phyloP scores from a whole-genome alignment of 2,797 vertebrate genomes.

The Notoglanidium macrostoma region DNA sequence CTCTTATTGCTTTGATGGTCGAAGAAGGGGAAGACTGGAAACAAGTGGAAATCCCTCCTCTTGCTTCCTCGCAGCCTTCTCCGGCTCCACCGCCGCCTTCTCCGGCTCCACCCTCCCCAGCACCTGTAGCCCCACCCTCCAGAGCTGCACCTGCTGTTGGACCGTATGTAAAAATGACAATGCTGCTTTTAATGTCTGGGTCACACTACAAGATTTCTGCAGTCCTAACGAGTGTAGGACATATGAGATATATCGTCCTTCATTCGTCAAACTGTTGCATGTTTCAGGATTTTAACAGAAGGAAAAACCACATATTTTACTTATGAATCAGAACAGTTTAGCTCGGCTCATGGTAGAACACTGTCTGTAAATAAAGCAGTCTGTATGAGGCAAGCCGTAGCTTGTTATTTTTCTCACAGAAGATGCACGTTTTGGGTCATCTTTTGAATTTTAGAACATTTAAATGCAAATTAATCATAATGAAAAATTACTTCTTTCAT shows the following conservation, averaged over 20 bases:
- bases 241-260: background rate
- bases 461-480: too few species aligned
- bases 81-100: constrained; percentile 54
- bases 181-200: background rate
- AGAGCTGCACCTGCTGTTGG: constrained; percentile 62
- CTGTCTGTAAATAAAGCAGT: too few species aligned
- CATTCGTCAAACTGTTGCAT: background rate
- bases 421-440: too few species aligned
- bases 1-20: constrained; percentile 89
- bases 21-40: constrained; percentile 96
- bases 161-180: constrained; percentile 39
- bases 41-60: constrained; percentile 84
- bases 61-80: constrained; percentile 61
- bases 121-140: constrained; percentile 59
- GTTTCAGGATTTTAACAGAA: background rate
- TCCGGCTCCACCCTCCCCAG: constrained; percentile 44
- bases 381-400: too few species aligned
- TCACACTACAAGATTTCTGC: background rate
- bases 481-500: too few species aligned
- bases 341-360: background rate
- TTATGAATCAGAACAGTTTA: background rate
- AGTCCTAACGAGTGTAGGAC: background rate
- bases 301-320: background rate
- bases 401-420: too few species aligned
- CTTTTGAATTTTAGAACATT: too few species aligned